Evolutionary conservation across 2,113 vertebrate genomes (phyloP).

Genomic region (Centrocercus urophasianus): DNA sequence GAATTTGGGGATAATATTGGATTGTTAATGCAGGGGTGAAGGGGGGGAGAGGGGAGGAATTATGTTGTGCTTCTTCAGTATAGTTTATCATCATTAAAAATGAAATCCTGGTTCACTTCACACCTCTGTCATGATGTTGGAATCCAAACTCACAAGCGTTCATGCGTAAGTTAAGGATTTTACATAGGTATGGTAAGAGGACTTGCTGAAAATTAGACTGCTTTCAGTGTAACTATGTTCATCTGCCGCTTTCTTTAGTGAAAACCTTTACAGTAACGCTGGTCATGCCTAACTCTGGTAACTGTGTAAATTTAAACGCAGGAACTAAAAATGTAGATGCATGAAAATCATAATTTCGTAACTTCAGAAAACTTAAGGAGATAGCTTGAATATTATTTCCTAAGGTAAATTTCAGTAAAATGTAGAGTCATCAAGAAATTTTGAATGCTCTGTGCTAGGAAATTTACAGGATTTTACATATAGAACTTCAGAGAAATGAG

Average conservation of each 20-base stretch:
- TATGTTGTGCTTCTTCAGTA: not conserved
- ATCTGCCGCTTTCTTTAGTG: not conserved
- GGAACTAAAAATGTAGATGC: not conserved
- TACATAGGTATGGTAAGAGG: rapidly evolving
- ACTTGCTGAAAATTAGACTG: not conserved
- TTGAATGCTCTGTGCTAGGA: rapidly evolving
- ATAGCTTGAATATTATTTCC: not conserved
- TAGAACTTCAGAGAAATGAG: not conserved
- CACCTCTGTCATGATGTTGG: not conserved
- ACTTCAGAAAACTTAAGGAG: not conserved
- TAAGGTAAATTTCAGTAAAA: not conserved
- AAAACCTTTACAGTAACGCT: not conserved
- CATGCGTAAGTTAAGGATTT: not conserved
- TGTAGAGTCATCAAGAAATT: not conserved
- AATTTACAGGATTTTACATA: not conserved
- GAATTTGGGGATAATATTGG: not conserved
- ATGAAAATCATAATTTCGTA: not conserved
- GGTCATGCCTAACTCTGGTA: not conserved
- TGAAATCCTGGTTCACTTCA: not conserved
- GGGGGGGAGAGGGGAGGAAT: rapidly evolving
- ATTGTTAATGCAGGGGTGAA: not conserved
- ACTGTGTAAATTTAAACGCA: not conserved
- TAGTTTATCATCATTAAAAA: not conserved
- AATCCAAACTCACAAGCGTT: not conserved
- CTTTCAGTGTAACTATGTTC: rapidly evolving